Evolutionary conservation across 2,888 invertebrate genomes (phyloP).

Genomic region (Romanomermis culicivorax): DNA sequence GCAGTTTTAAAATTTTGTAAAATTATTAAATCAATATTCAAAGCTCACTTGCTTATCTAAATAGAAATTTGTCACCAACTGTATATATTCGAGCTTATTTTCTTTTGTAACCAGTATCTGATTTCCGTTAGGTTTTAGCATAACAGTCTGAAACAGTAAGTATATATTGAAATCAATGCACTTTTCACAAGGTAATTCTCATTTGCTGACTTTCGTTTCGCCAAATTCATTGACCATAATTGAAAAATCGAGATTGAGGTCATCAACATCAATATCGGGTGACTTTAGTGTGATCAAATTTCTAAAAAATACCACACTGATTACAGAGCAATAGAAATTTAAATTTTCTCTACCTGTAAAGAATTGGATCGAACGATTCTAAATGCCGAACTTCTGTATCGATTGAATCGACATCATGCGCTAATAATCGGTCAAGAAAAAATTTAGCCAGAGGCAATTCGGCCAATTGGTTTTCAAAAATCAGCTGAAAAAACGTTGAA

Average conservation of each 20-base stretch:
- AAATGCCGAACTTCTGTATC: constrained; percentile 68
- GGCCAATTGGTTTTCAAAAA: constrained; percentile 80
- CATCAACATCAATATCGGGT: constrained; percentile 54
- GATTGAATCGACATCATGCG: constrained; percentile 38
- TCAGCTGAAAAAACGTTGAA: constrained; percentile 39
- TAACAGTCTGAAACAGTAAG: constrained; percentile 36
- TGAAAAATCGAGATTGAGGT: constrained; percentile 10
- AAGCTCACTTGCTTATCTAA: constrained; percentile 51
- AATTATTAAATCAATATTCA: no score
- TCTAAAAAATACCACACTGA: no score
- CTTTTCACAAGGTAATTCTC: no score
- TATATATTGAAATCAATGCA: no score
- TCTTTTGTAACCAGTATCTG: constrained; percentile 70
- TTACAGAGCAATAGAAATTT: no score
- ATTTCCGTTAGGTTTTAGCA: constrained; percentile 68
- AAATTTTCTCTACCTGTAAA: constrained; percentile 44
- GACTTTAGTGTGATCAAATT: constrained; percentile 68
- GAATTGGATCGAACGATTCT: constrained; percentile 69
- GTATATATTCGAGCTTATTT: constrained; percentile 88
- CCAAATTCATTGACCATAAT: constrained; percentile 15
- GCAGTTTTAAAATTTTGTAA: no score
- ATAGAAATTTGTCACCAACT: constrained; percentile 82
- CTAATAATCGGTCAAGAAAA: constrained; percentile 66
- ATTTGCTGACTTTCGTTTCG: neutral
- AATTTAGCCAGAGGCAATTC: constrained; percentile 88